Evolutionary conservation across 2,888 invertebrate genomes (phyloP).

Genomic region (Sphinx pinastri): DNA sequence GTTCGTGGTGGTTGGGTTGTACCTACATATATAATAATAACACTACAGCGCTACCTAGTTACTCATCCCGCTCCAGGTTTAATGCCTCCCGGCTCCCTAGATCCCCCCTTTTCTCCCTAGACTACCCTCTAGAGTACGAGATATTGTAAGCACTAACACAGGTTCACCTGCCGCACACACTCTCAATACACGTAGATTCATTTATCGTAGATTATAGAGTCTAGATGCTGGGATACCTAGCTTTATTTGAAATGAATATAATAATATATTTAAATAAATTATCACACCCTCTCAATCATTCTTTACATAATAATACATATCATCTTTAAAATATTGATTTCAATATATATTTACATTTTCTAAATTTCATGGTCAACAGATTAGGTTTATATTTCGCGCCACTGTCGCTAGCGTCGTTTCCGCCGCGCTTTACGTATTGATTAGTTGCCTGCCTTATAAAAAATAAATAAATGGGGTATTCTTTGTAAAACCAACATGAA

Average conservation of each 20-base stretch:
- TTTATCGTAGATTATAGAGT: no score
- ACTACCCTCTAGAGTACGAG: slow-evolving; percentile 1
- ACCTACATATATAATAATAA: not conserved
- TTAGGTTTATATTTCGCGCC: not conserved
- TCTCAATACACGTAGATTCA: no score
- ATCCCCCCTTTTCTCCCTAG: slow-evolving; percentile 7
- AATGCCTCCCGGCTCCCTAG: slow-evolving; percentile 13
- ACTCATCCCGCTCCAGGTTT: slow-evolving; percentile 1
- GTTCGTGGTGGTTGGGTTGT: slow-evolving; percentile 10
- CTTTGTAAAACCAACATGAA: not conserved
- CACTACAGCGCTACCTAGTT: slow-evolving; percentile 6
- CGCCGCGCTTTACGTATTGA: not conserved
- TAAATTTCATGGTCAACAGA: not conserved
- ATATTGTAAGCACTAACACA: slow-evolving; percentile 15
- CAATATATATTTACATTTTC: no score
- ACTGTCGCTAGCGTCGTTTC: slow-evolving; percentile 17
- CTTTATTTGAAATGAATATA: not conserved
- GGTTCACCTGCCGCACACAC: not conserved
- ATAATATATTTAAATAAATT: no score
- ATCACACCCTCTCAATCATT: no score
- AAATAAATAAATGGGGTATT: no score
- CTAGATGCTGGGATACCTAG: not conserved
- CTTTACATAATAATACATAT: no score
- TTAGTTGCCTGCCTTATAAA: not conserved
- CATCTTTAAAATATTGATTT: no score